Conservation (phyloP, 2,113 vertebrate genomes). For the Cyprinus carpio region DNA sequence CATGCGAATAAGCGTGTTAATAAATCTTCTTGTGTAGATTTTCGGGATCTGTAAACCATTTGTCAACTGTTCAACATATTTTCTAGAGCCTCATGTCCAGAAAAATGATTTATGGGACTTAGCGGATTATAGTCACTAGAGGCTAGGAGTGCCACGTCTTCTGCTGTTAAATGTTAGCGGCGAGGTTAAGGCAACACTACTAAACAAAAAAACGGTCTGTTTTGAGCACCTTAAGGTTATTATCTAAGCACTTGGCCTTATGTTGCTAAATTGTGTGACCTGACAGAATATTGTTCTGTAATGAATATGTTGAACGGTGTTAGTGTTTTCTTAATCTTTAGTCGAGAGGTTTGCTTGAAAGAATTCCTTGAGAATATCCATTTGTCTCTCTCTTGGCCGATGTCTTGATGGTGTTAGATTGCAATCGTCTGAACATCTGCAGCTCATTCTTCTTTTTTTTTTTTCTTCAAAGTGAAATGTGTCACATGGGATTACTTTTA, state of each 20-base stretch:
- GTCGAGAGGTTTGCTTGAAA: not conserved
- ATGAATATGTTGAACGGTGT: slow-evolving; percentile 18
- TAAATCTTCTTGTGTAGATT: not conserved
- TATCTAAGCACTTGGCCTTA: slow-evolving; percentile 6
- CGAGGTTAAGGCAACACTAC: slow-evolving; percentile 3
- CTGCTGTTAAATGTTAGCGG: slow-evolving; percentile 2
- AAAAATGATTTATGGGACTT: slow-evolving; percentile 25
- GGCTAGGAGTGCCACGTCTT: slow-evolving; percentile 23
- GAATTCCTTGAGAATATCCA: slow-evolving; percentile 16
- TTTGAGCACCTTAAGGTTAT: not conserved
- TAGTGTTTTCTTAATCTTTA: slow-evolving; percentile 34
- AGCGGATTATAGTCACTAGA: slow-evolving; percentile 1
- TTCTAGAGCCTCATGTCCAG: slow-evolving; percentile 18
- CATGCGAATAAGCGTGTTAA: not conserved
- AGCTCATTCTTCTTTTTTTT: not conserved
- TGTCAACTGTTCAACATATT: slow-evolving; percentile 15
- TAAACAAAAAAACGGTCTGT: not conserved
- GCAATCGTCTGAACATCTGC: slow-evolving; percentile 35
- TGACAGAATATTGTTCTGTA: not conserved
- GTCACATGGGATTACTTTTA: slow-evolving; percentile 29
- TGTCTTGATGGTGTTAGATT: slow-evolving; percentile 10
- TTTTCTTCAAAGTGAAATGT: not conserved
- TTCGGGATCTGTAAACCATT: slow-evolving; percentile 17
- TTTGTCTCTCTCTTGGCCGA: slow-evolving; percentile 4
- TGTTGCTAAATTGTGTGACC: slow-evolving; percentile 11